Evolutionary conservation across 2,113 vertebrate species (phyloP).

Genomic region (Scatophagus argus): DNA sequence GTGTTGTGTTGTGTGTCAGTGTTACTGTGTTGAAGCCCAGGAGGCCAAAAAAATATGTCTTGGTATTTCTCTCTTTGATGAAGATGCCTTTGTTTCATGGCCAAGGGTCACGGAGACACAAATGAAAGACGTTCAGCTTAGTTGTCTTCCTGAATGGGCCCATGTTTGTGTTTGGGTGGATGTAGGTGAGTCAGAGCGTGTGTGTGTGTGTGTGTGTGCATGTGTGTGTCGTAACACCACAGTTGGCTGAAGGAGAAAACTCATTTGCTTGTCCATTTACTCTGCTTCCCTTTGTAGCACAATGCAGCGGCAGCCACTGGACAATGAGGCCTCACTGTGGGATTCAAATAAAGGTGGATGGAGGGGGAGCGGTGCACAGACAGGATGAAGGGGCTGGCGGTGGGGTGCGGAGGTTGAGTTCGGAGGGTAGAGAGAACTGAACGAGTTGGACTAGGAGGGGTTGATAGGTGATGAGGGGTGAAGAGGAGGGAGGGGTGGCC

Average conservation of each 20-base stretch:
- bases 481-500: constrained; percentile 29
- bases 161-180: constrained; percentile 12
- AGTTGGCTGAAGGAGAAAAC: constrained; percentile 51
- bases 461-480: constrained; percentile 40
- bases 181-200: neutral
- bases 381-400: constrained; percentile 36
- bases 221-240: constrained; percentile 28
- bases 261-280: constrained; percentile 75
- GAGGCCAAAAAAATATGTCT: neutral
- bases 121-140: constrained; percentile 15
- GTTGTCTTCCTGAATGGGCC: constrained; percentile 10
- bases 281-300: constrained; percentile 64
- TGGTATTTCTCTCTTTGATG: constrained; percentile 1
- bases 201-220: constrained; percentile 15
- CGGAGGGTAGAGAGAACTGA: constrained; percentile 34
- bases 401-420: constrained; percentile 47
- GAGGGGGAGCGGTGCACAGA: neutral
- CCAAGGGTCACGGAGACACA: constrained; percentile 24
- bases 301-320: constrained; percentile 60
- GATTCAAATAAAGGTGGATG: constrained; percentile 74
- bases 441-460: constrained; percentile 28
- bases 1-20: neutral
- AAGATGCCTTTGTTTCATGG: constrained; percentile 51
- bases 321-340: constrained; percentile 76
- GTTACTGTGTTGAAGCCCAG: neutral